Conservation (phyloP, 2,888 invertebrate species). For the Sthenelais limicola region DNA sequence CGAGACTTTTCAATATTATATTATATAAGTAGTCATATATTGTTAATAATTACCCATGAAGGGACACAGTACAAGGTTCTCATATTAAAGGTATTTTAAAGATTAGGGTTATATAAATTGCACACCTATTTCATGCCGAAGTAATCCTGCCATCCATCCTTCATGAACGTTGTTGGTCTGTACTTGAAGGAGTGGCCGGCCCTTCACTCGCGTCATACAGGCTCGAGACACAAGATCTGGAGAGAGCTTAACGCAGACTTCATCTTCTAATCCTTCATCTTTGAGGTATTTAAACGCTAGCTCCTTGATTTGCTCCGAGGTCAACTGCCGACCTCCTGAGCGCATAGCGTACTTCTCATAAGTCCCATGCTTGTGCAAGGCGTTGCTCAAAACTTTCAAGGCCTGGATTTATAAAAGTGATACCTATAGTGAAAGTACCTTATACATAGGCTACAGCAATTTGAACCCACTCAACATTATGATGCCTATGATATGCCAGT, state of each 20-base stretch:
- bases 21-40: too few relatives aligned
- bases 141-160: slow-evolving; percentile 65
- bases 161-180: slow-evolving; percentile 63
- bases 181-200: slow-evolving; percentile 63
- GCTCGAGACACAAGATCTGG: slow-evolving; percentile 65
- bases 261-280: slow-evolving; percentile 45
- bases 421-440: not conserved
- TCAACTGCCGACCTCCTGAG: slow-evolving; percentile 62
- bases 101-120: too few relatives aligned
- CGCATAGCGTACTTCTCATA: slow-evolving; percentile 65
- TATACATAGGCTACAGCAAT: too few relatives aligned
- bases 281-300: slow-evolving; percentile 56
- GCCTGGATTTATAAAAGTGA: slow-evolving; percentile 55
- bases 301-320: slow-evolving; percentile 56
- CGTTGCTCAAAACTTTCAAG: slow-evolving; percentile 62
- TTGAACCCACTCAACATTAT: too few relatives aligned
- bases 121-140: slow-evolving; percentile 69
- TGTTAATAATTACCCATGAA: too few relatives aligned
- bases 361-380: slow-evolving; percentile 60
- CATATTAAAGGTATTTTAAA: too few relatives aligned
- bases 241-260: slow-evolving; percentile 51
- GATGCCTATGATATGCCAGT: too few relatives aligned
- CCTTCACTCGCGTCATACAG: slow-evolving; percentile 65
- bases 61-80: too few relatives aligned
- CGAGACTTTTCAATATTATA: too few relatives aligned